Evolutionary conservation across 2,888 invertebrate genomes (phyloP), one percentile per base, ranked within the genome.

Genomic region (Eumacrocentrus americanus): DNA sequence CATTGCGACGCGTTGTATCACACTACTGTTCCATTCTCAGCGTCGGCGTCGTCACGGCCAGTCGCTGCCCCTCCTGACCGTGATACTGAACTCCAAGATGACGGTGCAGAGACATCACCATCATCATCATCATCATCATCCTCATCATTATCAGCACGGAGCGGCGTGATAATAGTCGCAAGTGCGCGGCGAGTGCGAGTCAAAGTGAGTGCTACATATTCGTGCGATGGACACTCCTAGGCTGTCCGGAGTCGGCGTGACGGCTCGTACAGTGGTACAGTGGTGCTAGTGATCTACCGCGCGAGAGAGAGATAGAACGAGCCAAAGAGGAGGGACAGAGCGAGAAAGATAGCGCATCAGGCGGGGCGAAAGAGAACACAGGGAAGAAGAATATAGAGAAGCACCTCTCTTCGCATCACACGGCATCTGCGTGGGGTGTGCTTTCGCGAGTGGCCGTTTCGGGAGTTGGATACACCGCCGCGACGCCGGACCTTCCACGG

Each of bases 201-300:
- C 20, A 20, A 29, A 18, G 34, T 4, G 47, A 23, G 47, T 29
- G 42, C 38, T 34, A 16, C 9, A 48, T 38, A 48, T 48, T 47
- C 29, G 40, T 48, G 47, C 55, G 60, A 62, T 62, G 63, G 63
- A 56, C 63, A 63, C 65, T 65, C 63, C 65, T 63, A 60, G 58
- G 56, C 53, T 50, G 47, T 60, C 50, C 23, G 61, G 57, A 59
- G 59, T 65, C 61, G 63, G 61, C 65, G 55, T 61, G 61, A 57
- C 35, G 50, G 22, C 22, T 51, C 54, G 47, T 57, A 38, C 50
- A 54, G 46, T 57, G 57, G 54, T 57, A 59, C 61, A 57, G 57
- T 62, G 60, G 57, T 64, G 61, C 58, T 53, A 47, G 60, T 62
- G 58, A 58, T 62, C 56, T 42, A 44, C 48, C 46, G 51, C 51